phyloP scores from a whole-genome alignment of 2,113 vertebrate species.

The Thunnus thynnus region DNA sequence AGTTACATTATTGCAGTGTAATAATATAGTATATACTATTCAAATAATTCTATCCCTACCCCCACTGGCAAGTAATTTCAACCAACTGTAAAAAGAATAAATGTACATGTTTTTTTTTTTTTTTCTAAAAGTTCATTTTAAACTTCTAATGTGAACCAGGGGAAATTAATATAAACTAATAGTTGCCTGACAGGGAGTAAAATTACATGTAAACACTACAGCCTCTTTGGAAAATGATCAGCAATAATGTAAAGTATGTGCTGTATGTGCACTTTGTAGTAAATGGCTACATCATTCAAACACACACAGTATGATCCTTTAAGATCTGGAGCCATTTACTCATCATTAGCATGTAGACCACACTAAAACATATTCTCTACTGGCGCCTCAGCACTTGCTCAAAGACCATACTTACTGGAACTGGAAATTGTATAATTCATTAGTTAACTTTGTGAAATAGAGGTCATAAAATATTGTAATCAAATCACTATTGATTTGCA shows the following conservation, averaged over 20 bases:
- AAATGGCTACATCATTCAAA: not conserved
- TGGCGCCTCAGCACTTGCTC: slow-evolving; percentile 40
- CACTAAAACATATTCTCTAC: slow-evolving; percentile 17
- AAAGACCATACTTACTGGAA: slow-evolving; percentile 41
- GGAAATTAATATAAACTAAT: not conserved
- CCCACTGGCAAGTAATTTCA: not conserved
- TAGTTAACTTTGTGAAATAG: slow-evolving; percentile 66
- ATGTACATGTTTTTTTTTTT: not conserved
- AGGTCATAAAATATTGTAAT: slow-evolving; percentile 60
- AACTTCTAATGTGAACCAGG: not conserved
- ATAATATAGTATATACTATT: not conserved
- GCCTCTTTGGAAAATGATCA: slow-evolving; percentile 7
- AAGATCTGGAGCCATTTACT: slow-evolving; percentile 39
- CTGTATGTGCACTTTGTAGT: not conserved
- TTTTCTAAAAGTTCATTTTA: not conserved
- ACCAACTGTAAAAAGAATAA: not conserved
- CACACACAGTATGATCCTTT: slow-evolving; percentile 2
- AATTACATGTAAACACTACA: not conserved
- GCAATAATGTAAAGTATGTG: not conserved
- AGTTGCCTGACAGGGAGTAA: not conserved
- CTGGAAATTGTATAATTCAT: slow-evolving; percentile 64
- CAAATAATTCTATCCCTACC: not conserved
- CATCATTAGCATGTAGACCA: slow-evolving; percentile 50
- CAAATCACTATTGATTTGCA: slow-evolving; percentile 64
- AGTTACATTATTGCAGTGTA: not conserved